phyloP scores from a whole-genome alignment of 2,113 vertebrate species.

The Upupa epops region DNA sequence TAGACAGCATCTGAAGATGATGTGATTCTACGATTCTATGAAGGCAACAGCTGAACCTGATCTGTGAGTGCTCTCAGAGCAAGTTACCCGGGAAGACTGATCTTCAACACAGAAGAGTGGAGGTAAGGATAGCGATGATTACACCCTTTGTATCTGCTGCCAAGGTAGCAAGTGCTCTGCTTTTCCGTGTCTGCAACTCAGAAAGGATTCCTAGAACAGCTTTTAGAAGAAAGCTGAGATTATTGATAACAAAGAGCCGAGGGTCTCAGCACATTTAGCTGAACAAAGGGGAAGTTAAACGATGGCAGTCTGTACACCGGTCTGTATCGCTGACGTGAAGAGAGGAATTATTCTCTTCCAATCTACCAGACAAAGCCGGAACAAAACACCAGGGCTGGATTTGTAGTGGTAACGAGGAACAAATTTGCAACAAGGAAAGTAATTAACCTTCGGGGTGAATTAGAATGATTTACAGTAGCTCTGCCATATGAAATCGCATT shows the following conservation, averaged over 20 bases:
- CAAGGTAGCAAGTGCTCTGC: not conserved
- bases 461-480: not conserved
- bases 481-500: constrained; percentile 14
- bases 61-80: not conserved
- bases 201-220: not conserved
- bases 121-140: not conserved
- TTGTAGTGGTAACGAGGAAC: not conserved
- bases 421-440: not conserved
- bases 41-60: not conserved
- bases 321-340: not conserved
- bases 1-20: not conserved
- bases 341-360: not conserved
- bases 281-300: not conserved
- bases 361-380: not conserved
- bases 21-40: too few species aligned
- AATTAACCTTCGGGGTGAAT: not conserved
- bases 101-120: not conserved
- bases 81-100: not conserved
- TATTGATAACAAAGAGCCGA: not conserved
- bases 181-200: not conserved
- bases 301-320: not conserved
- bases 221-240: not conserved
- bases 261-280: not conserved
- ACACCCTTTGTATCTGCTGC: not conserved
- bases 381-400: not conserved